Percentiles rank a stretch among this genome's conserved stretches.
Conservation (phyloP, 2,113 vertebrate genomes). For the Bungarus multicinctus region DNA sequence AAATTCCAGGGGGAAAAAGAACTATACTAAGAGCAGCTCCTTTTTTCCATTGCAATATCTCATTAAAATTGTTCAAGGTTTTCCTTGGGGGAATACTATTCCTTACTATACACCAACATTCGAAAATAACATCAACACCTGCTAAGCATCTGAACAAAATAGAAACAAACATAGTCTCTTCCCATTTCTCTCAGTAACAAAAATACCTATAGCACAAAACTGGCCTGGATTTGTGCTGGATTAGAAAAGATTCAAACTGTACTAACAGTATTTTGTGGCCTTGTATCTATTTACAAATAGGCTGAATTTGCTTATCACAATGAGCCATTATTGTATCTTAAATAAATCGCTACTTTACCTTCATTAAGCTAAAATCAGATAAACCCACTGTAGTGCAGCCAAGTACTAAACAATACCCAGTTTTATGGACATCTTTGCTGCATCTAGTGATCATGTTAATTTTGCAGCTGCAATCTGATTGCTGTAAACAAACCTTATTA, state of each 20-base stretch:
- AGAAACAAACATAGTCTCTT: not conserved
- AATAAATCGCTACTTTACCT: not conserved
- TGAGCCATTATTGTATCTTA: not conserved
- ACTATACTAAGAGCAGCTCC: not conserved
- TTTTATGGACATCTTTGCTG: not conserved
- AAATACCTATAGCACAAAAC: not conserved
- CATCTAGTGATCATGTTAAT: not conserved
- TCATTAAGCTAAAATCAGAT: not conserved
- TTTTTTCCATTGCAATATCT: not conserved
- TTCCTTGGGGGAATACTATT: not conserved
- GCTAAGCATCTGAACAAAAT: not conserved
- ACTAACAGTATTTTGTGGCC: not conserved
- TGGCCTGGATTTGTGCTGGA: not conserved
- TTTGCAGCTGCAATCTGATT: not conserved
- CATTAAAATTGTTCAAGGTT: not conserved
- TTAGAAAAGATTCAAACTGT: not conserved
- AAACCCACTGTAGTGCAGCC: not conserved
- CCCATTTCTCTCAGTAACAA: not conserved
- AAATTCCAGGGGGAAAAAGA: not conserved
- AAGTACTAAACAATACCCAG: not conserved
- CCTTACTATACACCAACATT: not conserved
- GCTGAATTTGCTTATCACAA: not conserved
- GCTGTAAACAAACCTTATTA: not conserved
- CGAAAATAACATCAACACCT: not conserved
- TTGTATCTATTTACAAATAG: not conserved